Base-by-base conservation (phyloP, 2,888 invertebrate species). In the Labia minor region DNA sequence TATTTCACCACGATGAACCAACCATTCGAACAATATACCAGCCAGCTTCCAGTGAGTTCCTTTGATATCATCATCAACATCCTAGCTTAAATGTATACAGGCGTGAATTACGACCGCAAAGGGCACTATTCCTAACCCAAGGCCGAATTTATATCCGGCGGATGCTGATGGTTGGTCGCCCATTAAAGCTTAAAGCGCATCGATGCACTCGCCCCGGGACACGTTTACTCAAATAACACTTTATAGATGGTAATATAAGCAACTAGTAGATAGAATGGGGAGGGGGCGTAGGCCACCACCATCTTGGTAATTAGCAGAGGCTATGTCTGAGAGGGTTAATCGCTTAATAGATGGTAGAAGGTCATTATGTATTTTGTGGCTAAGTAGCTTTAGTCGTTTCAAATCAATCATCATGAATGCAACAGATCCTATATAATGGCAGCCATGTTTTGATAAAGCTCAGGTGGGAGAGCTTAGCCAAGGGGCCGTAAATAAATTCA, bases 181-280 rank as follows among this genome's bases (percentile, higher is more conserved):
- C 16, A 49, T 16, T 49, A 49, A 49, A 49, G n/a, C 49, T 49
- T 26, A 26, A 26, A 26, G 26, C 26, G 26, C 26, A 26, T 26
- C 26, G 26, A 26, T 26, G 26, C 26, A 26, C 26, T 26, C 26
- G 26, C 26, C 26, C 26, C 26, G 26, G 26, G 26, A 26, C 49
- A n/a, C 49, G 49, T 49, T 49, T 49, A 16, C 49, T 49, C 49
- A 49, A 49, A 49, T 49, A 49, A 49, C 49, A 49, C 49, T 49
- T 49, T 49, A 49, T 49, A 49, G 49, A 49, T 49, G n/a, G 49
- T 49, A 49, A 49, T 49, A 49, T 49, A 49, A 49, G 49, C 49
- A 49, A 49, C 49, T 49, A 49, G 49, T 49, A 49, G 49, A 49
- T 49, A 49, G 49, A 49, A 16, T 8, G 49, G 2, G 49, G 2